Evolutionary conservation across 2,888 invertebrate genomes (phyloP).

Genomic region (Tachina grossa): DNA sequence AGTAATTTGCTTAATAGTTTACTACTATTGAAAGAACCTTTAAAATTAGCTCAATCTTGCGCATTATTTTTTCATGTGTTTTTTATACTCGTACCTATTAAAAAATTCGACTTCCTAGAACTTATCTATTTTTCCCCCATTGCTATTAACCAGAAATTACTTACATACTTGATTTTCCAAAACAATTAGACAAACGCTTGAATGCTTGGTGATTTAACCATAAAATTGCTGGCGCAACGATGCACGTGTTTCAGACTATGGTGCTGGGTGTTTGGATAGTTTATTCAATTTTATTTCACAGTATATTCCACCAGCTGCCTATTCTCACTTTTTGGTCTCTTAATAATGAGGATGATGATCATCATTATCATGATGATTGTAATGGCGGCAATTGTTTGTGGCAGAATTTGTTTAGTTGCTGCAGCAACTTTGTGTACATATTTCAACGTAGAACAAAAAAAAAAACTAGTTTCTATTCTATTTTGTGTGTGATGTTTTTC

Average conservation of each 20-base stretch:
- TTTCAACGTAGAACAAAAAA: constrained; percentile 36
- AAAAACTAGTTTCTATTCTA: constrained; percentile 31
- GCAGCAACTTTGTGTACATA: constrained; percentile 21
- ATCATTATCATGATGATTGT: not conserved
- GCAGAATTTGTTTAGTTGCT: constrained; percentile 9
- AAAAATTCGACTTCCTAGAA: no score
- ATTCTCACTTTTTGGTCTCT: not conserved
- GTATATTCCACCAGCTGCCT: not conserved
- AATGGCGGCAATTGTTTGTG: constrained; percentile 14
- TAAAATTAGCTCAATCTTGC: not conserved
- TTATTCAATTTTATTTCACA: constrained; percentile 15
- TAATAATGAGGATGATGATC: not conserved
- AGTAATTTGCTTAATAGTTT: no score
- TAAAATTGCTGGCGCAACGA: constrained; percentile 17
- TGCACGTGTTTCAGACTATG: constrained; percentile 57
- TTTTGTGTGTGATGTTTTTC: constrained; percentile 31
- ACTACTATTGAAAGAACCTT: no score
- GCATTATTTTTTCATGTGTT: not conserved
- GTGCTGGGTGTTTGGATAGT: constrained; percentile 25
- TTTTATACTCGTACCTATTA: no score
- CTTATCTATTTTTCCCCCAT: no score
- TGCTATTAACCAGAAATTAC: not conserved
- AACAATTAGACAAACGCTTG: constrained; percentile 26
- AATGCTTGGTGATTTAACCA: constrained; percentile 33
- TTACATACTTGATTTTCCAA: not conserved